These are phyloP conservation scores for Heliconius erato DNA, from an alignment of 2,888 invertebrate genomes.

Conservation along the genomic window DNA sequence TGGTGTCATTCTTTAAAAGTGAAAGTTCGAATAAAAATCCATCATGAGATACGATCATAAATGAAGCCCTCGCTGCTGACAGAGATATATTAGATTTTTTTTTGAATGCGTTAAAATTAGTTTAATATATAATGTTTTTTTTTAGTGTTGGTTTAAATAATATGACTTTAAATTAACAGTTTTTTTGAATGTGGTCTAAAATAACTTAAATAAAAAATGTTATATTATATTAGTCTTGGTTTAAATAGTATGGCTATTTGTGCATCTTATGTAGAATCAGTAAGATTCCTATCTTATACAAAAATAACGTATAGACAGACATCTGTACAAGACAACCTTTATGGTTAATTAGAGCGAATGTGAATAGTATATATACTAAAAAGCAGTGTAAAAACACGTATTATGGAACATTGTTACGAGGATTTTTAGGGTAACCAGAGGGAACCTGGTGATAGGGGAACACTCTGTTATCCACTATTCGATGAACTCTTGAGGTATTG, in stretches of 20 bases:
- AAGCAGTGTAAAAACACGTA: neutral
- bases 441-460: too few species aligned
- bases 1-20: constrained; percentile 42
- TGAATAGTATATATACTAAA: neutral
- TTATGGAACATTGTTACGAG: neutral
- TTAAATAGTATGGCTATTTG: neutral
- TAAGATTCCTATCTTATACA: neutral
- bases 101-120: neutral
- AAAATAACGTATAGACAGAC: neutral
- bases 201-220: neutral
- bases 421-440: too few species aligned
- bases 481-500: too few species aligned
- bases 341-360: neutral
- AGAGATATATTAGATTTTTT: neutral
- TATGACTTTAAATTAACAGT: neutral
- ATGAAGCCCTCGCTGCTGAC: neutral
- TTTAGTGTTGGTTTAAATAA: neutral
- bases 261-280: neutral
- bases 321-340: neutral
- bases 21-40: constrained; percentile 31
- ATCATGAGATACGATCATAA: constrained; percentile 13
- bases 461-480: too few species aligned
- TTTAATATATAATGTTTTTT: neutral
- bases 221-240: neutral
- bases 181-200: neutral